These are phyloP conservation scores for Drosophila pectinifera DNA, from an alignment of 1,140 invertebrate genomes.

Conservation along the genomic window DNA sequence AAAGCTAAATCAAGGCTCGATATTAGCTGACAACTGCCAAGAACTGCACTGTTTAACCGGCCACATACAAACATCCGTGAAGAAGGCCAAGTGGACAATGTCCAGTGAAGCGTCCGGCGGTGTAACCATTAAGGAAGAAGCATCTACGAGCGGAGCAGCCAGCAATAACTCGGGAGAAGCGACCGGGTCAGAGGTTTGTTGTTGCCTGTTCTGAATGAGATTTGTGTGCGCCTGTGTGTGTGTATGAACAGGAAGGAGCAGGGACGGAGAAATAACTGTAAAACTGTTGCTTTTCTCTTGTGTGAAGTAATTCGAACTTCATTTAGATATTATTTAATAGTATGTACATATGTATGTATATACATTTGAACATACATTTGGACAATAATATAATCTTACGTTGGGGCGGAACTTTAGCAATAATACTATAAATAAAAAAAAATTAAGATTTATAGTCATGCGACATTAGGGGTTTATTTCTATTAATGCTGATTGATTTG, in stretches of 20 bases:
- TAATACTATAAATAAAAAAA: too few species aligned
- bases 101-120: constrained; percentile 48
- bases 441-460: too few species aligned
- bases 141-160: constrained; percentile 32
- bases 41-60: background rate
- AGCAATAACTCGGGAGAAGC: constrained; percentile 14
- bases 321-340: background rate
- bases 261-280: constrained; percentile 3
- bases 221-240: background rate
- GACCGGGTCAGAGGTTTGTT: constrained; percentile 46
- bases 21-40: background rate
- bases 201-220: background rate
- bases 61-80: background rate
- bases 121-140: constrained; percentile 43
- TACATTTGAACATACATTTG: background rate
- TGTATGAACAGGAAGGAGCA: background rate
- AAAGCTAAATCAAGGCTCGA: background rate
- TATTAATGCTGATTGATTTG: too few species aligned
- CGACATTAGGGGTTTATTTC: too few species aligned
- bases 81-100: constrained; percentile 32
- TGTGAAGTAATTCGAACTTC: too few species aligned
- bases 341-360: background rate
- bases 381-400: too few species aligned
- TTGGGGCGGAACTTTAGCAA: too few species aligned
- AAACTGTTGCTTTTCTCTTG: background rate